Percentiles rank a stretch among this genome's conserved stretches.
phyloP scores from a whole-genome alignment of 2,888 invertebrate genomes.

The Platynereis dumerilii region DNA sequence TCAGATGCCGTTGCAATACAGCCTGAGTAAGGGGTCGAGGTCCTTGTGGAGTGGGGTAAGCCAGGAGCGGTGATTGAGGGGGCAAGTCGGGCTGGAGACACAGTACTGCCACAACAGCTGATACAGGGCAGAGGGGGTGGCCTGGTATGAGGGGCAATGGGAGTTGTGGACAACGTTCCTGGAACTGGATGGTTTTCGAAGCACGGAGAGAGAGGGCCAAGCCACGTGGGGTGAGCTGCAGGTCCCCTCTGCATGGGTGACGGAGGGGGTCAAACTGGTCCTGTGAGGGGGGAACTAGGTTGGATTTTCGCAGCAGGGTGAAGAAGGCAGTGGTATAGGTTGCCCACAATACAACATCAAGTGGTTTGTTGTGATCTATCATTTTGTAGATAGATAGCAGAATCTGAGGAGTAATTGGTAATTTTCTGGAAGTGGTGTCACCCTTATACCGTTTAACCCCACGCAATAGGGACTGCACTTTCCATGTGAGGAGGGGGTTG shows the following conservation, averaged over 20 bases:
- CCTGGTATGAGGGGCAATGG: too few relatives aligned
- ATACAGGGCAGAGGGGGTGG: too few relatives aligned
- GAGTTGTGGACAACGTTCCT: too few relatives aligned
- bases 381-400: neutral
- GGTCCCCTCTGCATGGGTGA: constrained; percentile 10
- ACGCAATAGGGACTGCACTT: neutral
- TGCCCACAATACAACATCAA: neutral
- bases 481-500: constrained; percentile 4
- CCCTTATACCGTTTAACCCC: constrained; percentile 1
- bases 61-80: too few relatives aligned
- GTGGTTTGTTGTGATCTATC: neutral
- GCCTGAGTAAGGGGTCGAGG: too few relatives aligned
- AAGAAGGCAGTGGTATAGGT: neutral
- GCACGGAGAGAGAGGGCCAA: neutral
- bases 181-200: constrained; percentile 2
- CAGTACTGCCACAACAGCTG: too few relatives aligned
- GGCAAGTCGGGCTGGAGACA: too few relatives aligned
- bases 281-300: neutral
- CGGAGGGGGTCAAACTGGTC: neutral
- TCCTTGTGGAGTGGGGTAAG: too few relatives aligned
- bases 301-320: neutral
- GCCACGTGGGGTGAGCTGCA: neutral
- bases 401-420: constrained; percentile 9
- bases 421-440: neutral
- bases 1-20: too few relatives aligned